Conservation (phyloP, 2,888 invertebrate species). For the Cantharis rustica region DNA sequence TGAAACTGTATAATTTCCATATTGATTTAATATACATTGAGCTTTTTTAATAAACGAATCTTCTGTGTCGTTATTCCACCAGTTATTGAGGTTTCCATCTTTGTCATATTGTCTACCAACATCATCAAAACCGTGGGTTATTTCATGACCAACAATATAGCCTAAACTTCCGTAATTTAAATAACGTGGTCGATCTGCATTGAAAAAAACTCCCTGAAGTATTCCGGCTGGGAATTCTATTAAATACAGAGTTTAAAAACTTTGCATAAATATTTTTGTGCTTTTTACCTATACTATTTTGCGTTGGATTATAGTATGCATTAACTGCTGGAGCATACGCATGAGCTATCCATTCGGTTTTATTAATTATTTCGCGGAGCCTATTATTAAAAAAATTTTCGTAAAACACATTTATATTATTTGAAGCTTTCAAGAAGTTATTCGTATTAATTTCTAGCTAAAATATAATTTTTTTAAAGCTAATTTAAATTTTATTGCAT, state of each 20-base stretch:
- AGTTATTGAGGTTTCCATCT: conserved; percentile 22
- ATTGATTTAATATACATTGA: conserved; percentile 86
- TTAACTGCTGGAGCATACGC: conserved; percentile 60
- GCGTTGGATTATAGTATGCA: conserved; percentile 60
- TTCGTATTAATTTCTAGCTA: conserved; percentile 54
- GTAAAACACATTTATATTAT: conserved; percentile 58
- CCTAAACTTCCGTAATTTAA: conserved; percentile 88
- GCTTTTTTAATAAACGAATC: conserved; percentile 78
- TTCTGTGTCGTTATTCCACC: conserved; percentile 81
- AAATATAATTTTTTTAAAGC: conserved; percentile 29
- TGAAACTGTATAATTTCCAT: conserved; percentile 80
- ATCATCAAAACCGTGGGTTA: conserved; percentile 79
- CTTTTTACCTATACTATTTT: conserved; percentile 65
- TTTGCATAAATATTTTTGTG: conserved; percentile 54
- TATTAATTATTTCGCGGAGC: conserved; percentile 59
- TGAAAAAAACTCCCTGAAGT: conserved; percentile 84
- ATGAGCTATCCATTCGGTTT: conserved; percentile 60
- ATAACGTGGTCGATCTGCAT: conserved; percentile 79
- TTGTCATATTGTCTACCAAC: conserved; percentile 23
- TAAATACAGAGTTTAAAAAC: conserved; percentile 30
- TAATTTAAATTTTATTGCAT: not conserved
- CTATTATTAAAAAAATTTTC: conserved; percentile 58
- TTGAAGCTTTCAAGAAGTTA: conserved; percentile 56
- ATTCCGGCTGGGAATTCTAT: conserved; percentile 88
- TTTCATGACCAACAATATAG: conserved; percentile 84